A percentile compares a stretch with the other conserved stretches of the same genome.
Evolutionary conservation across 1,140 invertebrate genomes (phyloP).

Genomic region (Ceratitis capitata): DNA sequence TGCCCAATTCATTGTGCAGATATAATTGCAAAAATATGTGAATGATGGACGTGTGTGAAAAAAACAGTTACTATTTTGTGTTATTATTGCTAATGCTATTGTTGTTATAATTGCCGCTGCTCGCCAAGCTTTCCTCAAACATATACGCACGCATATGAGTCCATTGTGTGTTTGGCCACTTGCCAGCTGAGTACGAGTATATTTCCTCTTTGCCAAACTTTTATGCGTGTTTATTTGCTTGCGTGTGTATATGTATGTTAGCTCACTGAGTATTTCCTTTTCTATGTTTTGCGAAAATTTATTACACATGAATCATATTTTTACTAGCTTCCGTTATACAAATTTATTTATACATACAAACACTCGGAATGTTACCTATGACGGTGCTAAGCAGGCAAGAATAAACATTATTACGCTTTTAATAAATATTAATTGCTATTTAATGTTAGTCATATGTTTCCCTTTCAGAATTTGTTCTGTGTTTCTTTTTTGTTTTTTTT

Average conservation of each 20-base stretch:
- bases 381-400: not conserved
- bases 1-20: not conserved
- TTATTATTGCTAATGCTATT: not conserved
- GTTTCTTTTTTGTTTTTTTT: not conserved
- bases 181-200: not conserved
- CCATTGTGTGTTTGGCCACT: not conserved
- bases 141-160: no score
- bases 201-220: no score
- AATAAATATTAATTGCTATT: conserved; percentile 17
- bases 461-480: not conserved
- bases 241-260: no score
- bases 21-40: not conserved
- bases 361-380: not conserved
- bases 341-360: no score
- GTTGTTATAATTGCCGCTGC: not conserved
- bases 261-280: no score
- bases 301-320: not conserved
- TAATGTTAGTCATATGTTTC: not conserved
- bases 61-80: not conserved
- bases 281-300: no score
- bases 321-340: not conserved
- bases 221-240: no score
- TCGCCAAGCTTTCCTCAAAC: not conserved
- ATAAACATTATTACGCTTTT: not conserved
- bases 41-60: not conserved